A percentile compares a stretch with the other conserved stretches of the same genome.
Conservation (phyloP, 2,888 invertebrate species). For the Tortrix viridana region DNA sequence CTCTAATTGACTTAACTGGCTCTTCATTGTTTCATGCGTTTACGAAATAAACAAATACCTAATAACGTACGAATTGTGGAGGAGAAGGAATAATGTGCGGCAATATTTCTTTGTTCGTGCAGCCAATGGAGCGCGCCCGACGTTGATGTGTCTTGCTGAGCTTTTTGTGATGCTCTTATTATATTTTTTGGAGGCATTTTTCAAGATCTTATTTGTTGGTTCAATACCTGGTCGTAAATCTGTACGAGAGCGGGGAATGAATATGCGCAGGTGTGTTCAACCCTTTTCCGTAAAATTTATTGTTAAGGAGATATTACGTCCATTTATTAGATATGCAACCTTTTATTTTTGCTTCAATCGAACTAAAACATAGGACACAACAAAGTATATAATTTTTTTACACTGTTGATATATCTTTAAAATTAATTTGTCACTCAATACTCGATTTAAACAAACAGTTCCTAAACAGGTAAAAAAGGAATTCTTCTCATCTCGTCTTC, state of each 20-base stretch:
- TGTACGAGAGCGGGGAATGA: constrained; percentile 66
- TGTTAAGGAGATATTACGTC: constrained; percentile 19
- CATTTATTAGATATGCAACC: constrained; percentile 8
- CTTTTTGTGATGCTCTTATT: constrained; percentile 79
- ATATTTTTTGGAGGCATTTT: constrained; percentile 79
- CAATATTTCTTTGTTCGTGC: constrained; percentile 80
- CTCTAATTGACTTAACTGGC: constrained; percentile 36
- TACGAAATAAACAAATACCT: constrained; percentile 39
- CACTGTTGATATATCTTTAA: no score
- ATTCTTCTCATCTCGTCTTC: no score
- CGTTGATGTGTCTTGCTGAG: constrained; percentile 75
- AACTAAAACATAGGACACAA: background rate
- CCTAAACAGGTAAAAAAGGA: no score
- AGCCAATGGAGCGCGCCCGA: constrained; percentile 75
- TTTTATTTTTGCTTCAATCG: constrained; percentile 6
- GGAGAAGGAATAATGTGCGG: constrained; percentile 67
- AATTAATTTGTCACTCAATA: no score
- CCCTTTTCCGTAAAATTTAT: constrained; percentile 60
- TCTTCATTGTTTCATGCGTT: constrained; percentile 41
- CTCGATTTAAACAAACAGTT: no score
- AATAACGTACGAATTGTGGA: constrained; percentile 53
- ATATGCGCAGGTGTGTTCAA: constrained; percentile 78
- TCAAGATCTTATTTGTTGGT: constrained; percentile 80
- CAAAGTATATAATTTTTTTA: no score
- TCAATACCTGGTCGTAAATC: constrained; percentile 81